phyloP scores from a whole-genome alignment of 2,797 vertebrate genomes.

The Netta rufina region DNA sequence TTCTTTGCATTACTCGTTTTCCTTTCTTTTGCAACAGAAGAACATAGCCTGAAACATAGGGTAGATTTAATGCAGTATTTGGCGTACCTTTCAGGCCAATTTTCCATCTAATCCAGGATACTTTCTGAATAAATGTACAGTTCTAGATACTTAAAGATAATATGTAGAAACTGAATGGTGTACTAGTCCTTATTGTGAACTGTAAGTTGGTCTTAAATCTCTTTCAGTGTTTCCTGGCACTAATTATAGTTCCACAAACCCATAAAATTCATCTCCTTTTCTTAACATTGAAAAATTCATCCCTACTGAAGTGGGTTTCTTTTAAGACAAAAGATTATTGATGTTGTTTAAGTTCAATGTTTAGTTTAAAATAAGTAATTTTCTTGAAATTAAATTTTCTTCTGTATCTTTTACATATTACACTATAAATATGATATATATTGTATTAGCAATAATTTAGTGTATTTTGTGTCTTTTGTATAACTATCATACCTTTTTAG shows the following conservation, averaged over 20 bases:
- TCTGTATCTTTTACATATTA: neutral
- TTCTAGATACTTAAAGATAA: neutral
- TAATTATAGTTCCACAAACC: neutral
- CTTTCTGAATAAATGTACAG: neutral
- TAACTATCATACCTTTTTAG: slow-evolving; percentile 68
- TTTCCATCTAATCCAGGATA: neutral
- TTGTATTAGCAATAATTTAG: neutral
- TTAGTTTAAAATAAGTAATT: slow-evolving; percentile 61
- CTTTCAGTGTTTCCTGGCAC: neutral
- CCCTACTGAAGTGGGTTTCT: neutral
- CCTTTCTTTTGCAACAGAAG: neutral
- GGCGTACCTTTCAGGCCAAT: neutral
- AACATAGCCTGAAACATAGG: neutral
- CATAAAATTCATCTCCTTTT: neutral
- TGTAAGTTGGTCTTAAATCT: neutral
- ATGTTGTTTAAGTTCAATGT: neutral
- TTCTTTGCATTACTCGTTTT: neutral
- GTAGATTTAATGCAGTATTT: neutral
- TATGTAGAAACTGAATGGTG: neutral
- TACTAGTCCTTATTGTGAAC: neutral
- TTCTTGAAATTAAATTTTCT: slow-evolving; percentile 39
- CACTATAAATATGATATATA: neutral
- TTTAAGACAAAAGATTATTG: neutral
- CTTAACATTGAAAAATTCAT: neutral
- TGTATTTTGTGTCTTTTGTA: neutral